Conservation (phyloP, 1,140 invertebrate genomes). For the Meloidogyne hapla region DNA sequence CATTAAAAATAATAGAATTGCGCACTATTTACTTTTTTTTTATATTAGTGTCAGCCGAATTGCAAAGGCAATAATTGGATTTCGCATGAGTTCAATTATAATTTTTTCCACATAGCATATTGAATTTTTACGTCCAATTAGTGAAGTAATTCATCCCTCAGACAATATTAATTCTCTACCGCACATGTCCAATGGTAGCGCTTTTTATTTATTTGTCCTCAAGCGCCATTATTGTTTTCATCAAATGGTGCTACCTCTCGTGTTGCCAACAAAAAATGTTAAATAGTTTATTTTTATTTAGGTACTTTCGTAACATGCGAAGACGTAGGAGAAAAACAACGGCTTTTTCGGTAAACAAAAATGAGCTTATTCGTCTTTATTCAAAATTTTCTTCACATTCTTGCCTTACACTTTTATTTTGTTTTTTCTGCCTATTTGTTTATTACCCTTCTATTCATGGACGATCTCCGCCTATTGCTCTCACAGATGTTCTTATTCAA, state of each 20-base stretch:
- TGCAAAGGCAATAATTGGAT: not conserved
- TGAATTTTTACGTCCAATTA: not conserved
- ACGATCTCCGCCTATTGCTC: not conserved
- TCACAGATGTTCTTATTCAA: slow-evolving; percentile 36
- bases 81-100: not conserved
- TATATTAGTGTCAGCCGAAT: not conserved
- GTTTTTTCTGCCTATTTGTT: not conserved
- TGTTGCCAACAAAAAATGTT: not conserved
- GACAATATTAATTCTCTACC: not conserved
- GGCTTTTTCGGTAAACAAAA: not conserved
- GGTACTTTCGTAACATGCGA: not conserved
- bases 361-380: not conserved
- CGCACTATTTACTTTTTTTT: too few relatives aligned
- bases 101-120: not conserved
- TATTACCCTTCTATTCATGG: not conserved
- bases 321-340: slow-evolving; percentile 6
- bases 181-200: not conserved
- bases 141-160: not conserved
- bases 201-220: not conserved
- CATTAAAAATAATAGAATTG: too few relatives aligned
- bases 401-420: not conserved
- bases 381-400: not conserved
- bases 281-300: not conserved
- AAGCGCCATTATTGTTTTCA: not conserved
- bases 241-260: not conserved